Evolutionary conservation across 1,140 invertebrate species (phyloP).

Genomic region (Drosophila guanche): DNA sequence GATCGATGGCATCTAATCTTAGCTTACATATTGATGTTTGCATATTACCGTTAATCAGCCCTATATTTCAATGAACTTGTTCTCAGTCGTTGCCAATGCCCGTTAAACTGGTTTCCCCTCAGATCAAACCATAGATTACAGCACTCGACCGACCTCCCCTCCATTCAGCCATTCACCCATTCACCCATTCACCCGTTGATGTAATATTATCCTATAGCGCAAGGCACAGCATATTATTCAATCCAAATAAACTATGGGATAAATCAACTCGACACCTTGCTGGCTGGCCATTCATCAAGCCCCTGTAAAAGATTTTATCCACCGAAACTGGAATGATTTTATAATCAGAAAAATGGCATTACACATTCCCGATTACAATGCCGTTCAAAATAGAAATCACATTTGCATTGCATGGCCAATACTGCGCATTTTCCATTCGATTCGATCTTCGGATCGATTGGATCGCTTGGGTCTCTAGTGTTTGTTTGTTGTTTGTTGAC

Average conservation of each 20-base stretch:
- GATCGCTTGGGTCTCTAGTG: neutral
- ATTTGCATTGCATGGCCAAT: conserved; percentile 67
- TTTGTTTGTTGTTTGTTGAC: conserved; percentile 2
- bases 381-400: conserved; percentile 68
- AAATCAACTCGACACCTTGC: conserved; percentile 25
- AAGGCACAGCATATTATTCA: conserved; percentile 42
- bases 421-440: conserved; percentile 58
- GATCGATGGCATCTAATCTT: neutral
- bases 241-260: conserved; percentile 37
- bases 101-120: conserved; percentile 27
- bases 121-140: neutral
- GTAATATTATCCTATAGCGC: conserved; percentile 26
- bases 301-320: conserved; percentile 22
- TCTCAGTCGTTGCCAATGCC: neutral
- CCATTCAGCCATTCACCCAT: conserved; percentile 25
- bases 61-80: neutral
- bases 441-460: conserved; percentile 36
- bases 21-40: neutral
- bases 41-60: neutral
- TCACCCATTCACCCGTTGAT: conserved; percentile 42
- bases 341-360: conserved; percentile 41
- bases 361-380: conserved; percentile 32
- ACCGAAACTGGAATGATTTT: conserved; percentile 56
- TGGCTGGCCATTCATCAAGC: conserved; percentile 18
- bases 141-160: neutral